Evolutionary conservation across 1,140 invertebrate species (phyloP).

Genomic region (Caenorhabditis inopinata): DNA sequence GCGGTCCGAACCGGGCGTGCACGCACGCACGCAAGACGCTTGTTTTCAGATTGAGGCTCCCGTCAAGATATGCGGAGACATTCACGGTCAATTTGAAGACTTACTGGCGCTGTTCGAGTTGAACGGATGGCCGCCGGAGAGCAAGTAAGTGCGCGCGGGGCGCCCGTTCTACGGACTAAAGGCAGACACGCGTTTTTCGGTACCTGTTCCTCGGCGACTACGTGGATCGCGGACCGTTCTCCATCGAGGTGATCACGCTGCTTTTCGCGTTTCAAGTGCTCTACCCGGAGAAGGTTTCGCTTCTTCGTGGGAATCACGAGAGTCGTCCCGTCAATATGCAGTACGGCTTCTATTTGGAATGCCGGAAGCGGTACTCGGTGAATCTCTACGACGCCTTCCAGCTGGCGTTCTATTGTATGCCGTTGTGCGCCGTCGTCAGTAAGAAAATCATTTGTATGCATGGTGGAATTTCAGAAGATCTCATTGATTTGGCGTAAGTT

Average conservation of each 20-base stretch:
- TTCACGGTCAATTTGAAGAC: constrained; percentile 71
- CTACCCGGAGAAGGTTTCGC: constrained; percentile 94
- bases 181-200: background rate
- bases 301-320: constrained; percentile 94
- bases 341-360: constrained; percentile 74
- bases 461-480: constrained; percentile 38
- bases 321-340: no score
- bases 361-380: constrained; percentile 78
- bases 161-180: no score
- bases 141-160: background rate
- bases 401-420: constrained; percentile 42
- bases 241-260: constrained; percentile 68
- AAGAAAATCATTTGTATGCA: constrained; percentile 50
- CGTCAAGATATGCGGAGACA: constrained; percentile 69
- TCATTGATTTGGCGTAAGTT: background rate
- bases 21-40: no score
- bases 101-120: constrained; percentile 70
- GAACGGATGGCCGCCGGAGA: constrained; percentile 62
- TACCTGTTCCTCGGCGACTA: constrained; percentile 71
- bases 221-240: constrained; percentile 70
- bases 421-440: constrained; percentile 9
- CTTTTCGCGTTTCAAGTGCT: constrained; percentile 74
- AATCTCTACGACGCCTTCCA: constrained; percentile 70
- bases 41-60: constrained; percentile 41
- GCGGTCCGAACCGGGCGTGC: no score